These are phyloP conservation scores for Phaethornis superciliosus DNA, from an alignment of 2,113 vertebrate species.

Conservation along the genomic window DNA sequence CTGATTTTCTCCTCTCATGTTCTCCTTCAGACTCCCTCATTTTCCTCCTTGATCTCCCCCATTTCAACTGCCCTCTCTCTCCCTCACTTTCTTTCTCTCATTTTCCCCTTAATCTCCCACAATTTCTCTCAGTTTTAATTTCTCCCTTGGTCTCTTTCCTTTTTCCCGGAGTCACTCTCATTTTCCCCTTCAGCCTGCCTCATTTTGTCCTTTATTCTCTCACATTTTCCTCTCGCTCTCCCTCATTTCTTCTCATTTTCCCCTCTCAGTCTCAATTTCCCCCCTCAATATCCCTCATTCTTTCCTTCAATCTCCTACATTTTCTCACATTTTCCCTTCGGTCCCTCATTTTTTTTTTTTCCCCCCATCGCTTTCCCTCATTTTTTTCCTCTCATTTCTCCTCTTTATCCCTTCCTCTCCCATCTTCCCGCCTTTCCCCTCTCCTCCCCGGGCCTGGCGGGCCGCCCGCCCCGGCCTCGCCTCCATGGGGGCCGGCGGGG, in stretches of 20 bases:
- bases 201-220: not conserved
- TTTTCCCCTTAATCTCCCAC: fast-evolving
- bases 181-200: too few species aligned
- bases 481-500: not conserved
- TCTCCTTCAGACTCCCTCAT: not conserved
- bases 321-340: not conserved
- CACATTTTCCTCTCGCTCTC: not conserved
- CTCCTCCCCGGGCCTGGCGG: not conserved
- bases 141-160: not conserved
- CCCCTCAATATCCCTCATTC: not conserved
- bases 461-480: not conserved
- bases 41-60: not conserved
- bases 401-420: too few species aligned
- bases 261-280: too few species aligned
- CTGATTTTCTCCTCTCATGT: not conserved
- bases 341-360: too few species aligned
- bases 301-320: too few species aligned
- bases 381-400: not conserved
- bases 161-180: too few species aligned
- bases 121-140: not conserved
- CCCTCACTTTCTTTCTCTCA: not conserved
- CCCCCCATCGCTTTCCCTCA: not conserved
- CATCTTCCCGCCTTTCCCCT: not conserved
- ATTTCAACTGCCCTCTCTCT: not conserved
- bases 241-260: not conserved